Conservation (phyloP, 1,140 invertebrate genomes). For the Pteromalus puparum region DNA sequence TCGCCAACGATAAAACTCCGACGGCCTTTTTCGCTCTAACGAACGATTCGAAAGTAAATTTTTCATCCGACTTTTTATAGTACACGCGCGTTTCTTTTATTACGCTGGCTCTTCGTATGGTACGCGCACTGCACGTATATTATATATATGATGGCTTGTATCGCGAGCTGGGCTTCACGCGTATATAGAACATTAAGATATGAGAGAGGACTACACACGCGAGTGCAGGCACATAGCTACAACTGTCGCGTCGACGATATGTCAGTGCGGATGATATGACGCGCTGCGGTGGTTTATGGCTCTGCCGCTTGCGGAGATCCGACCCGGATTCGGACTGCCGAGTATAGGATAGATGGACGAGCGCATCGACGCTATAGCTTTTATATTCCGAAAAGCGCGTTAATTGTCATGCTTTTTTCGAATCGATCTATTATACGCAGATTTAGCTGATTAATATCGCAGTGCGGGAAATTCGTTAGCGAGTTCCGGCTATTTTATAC, state of each 20-base stretch:
- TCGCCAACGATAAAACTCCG: background rate
- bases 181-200: constrained; percentile 21
- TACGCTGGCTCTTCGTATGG: background rate
- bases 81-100: constrained; percentile 3
- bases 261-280: constrained; percentile 34
- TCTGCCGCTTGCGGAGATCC: background rate
- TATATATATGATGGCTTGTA: background rate
- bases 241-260: constrained; percentile 12
- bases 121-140: background rate
- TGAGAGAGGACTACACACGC: background rate
- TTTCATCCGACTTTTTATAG: background rate
- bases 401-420: too few relatives aligned
- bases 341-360: background rate
- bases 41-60: background rate
- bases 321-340: constrained; percentile 10
- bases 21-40: background rate
- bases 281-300: constrained; percentile 1
- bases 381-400: too few relatives aligned
- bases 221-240: background rate
- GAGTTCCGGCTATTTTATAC: too few relatives aligned
- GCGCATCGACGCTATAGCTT: background rate
- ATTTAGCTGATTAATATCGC: too few relatives aligned
- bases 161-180: too few relatives aligned
- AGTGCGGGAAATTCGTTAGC: too few relatives aligned
- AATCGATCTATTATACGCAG: too few relatives aligned